Evolutionary conservation across 2,797 vertebrate genomes (phyloP).

Genomic region (Clamator glandarius): DNA sequence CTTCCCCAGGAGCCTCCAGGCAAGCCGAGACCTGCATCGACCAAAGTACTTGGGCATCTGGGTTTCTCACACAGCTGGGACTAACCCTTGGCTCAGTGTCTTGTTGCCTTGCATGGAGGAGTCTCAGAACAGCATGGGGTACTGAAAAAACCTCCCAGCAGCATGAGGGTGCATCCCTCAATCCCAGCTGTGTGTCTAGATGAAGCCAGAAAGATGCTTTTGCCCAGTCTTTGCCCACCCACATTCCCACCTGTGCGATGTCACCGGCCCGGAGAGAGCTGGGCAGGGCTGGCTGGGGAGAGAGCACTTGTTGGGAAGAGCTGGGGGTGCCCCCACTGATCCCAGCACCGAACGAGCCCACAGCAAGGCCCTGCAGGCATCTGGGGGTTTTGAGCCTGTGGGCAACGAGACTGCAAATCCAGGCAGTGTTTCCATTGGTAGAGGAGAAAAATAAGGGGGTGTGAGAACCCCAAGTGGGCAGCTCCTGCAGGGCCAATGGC

Average conservation of each 20-base stretch:
- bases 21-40: not conserved
- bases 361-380: not conserved
- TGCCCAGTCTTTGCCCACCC: not conserved
- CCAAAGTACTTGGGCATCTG: not conserved
- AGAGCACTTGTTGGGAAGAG: not conserved
- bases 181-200: not conserved
- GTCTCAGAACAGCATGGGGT: not conserved
- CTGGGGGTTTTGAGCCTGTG: not conserved
- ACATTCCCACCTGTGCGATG: not conserved
- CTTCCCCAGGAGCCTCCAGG: not conserved
- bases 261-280: rapidly evolving
- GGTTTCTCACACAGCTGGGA: not conserved
- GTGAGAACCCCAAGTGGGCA: not conserved
- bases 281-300: not conserved
- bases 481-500: not conserved
- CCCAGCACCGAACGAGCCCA: not conserved
- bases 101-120: not conserved
- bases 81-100: not conserved
- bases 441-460: not conserved
- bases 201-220: not conserved
- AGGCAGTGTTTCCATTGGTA: not conserved
- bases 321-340: rapidly evolving
- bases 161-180: not conserved
- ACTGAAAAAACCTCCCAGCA: not conserved
- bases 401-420: not conserved